Base-by-base conservation (phyloP, 2,113 vertebrate species). In the Cephalopterus ornatus region DNA sequence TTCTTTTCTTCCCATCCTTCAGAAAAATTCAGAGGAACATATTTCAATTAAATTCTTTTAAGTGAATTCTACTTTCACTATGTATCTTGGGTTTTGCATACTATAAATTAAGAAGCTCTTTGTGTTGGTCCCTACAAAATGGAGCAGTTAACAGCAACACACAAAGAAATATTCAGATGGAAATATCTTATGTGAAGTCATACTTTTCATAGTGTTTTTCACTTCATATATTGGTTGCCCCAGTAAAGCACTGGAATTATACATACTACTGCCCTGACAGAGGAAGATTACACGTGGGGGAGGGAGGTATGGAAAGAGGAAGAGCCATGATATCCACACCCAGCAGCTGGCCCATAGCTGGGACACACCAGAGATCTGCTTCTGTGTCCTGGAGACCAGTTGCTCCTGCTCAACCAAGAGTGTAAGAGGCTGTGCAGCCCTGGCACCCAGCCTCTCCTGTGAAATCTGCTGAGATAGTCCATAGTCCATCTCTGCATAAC, bases 191-290 rank as follows among this genome's bases (percentile, higher is more conserved):
- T 14, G 62, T 74, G 11, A 77, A 30, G 16, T 6, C 53, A 53
- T 47, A 63, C 7, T 55, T 72, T 86, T 72, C n/a, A 20, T 12
- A 50, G 20, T 27, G 59, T 27, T 94, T 75, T 79, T 71, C 12
- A 41, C 62, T 89, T 66, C 3, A 49, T 46, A 58, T 92, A 65
- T 21, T 15, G 12, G 14, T 59, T 72, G 8, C 21, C 71, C 49
- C n/a, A 76, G 55, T 33, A 70, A 76, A 62, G n/a, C 5, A 61
- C 17, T 9, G 15, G 44, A 78, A 44, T 55, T 2, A 47, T 62
- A 5, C 20, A 33, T 0, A 4, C 4, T 35, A 1, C 1, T 28
- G 22, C 16, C 19, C 13, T 62, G 26, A 14, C 24, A 35, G 46
- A 58, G 41, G 46, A 75, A 56, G 26, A 41, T 28, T 30, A 44